Evolutionary conservation across 2,888 invertebrate species (phyloP).

Genomic region (Orchesellides sinensis): DNA sequence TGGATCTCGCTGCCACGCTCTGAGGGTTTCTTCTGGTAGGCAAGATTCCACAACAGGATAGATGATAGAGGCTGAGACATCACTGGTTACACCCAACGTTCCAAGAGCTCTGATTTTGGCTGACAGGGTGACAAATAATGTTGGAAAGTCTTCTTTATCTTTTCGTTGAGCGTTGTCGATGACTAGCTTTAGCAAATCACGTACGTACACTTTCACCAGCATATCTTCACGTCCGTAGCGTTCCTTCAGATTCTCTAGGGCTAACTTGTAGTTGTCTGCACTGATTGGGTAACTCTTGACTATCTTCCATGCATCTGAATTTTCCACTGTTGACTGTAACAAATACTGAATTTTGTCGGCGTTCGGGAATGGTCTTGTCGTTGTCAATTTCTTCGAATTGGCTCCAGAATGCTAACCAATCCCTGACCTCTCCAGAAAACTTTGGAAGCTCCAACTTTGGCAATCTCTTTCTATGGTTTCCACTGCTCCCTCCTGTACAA

Average conservation of each 20-base stretch:
- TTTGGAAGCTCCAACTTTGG: conserved; percentile 72
- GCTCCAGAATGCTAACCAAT: conserved; percentile 75
- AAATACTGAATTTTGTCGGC: conserved; percentile 71
- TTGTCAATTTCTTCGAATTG: conserved; percentile 74
- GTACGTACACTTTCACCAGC: conserved; percentile 74
- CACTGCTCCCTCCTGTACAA: too few relatives aligned
- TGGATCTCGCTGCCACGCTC: conserved; percentile 45
- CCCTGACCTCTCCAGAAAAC: conserved; percentile 71
- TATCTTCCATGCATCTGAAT: conserved; percentile 71
- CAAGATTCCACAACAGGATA: conserved; percentile 67
- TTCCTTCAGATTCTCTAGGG: conserved; percentile 33
- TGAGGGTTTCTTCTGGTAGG: conserved; percentile 60
- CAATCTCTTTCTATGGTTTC: conserved; percentile 9
- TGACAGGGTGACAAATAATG: conserved; percentile 49
- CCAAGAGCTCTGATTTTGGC: conserved; percentile 56
- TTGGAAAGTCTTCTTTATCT: conserved; percentile 1
- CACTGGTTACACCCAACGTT: conserved; percentile 56
- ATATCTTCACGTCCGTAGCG: conserved; percentile 70
- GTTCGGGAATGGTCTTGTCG: conserved; percentile 48
- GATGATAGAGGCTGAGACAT: conserved; percentile 53
- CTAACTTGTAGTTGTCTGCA: conserved; percentile 74
- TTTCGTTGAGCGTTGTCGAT: conserved; percentile 45
- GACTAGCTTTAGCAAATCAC: conserved; percentile 75
- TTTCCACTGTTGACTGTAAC: conserved; percentile 58
- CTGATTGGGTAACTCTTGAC: conserved; percentile 68